phyloP scores from a whole-genome alignment of 2,113 vertebrate genomes.

The Cichladusa arquata region DNA sequence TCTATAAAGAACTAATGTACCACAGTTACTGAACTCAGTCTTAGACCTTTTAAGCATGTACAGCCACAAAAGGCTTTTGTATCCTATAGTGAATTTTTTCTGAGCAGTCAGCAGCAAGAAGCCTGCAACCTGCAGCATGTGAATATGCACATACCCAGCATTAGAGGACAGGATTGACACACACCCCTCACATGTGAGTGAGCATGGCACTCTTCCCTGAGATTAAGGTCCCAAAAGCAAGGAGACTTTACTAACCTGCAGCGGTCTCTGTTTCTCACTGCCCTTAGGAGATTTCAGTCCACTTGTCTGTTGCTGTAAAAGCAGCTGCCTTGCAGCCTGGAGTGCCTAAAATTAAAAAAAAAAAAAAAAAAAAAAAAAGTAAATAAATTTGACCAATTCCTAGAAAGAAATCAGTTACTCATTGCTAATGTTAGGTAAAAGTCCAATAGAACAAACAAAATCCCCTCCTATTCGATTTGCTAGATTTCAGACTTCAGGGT shows the following conservation, averaged over 20 bases:
- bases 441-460: constrained; percentile 43
- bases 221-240: constrained; percentile 16
- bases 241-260: constrained; percentile 87
- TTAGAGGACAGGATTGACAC: background rate
- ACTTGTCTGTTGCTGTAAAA: constrained; percentile 98
- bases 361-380: background rate
- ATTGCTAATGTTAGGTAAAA: constrained; percentile 5
- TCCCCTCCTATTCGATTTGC: background rate
- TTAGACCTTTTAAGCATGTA: background rate
- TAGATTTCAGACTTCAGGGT: constrained; percentile 5
- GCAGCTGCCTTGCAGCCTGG: constrained; percentile 97
- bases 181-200: background rate
- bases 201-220: background rate
- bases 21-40: background rate
- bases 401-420: constrained; percentile 42
- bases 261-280: constrained; percentile 97
- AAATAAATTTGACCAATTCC: constrained; percentile 42
- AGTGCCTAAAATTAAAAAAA: constrained; percentile 84
- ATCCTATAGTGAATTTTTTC: background rate
- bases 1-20: background rate
- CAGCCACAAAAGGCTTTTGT: constrained; percentile 17
- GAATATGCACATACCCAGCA: background rate
- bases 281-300: constrained; percentile 98
- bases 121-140: background rate
- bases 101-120: background rate